Evolutionary conservation across 2,888 invertebrate genomes (phyloP), one percentile per base, ranked within the genome.

Genomic region (Sminthurinus aureus): DNA sequence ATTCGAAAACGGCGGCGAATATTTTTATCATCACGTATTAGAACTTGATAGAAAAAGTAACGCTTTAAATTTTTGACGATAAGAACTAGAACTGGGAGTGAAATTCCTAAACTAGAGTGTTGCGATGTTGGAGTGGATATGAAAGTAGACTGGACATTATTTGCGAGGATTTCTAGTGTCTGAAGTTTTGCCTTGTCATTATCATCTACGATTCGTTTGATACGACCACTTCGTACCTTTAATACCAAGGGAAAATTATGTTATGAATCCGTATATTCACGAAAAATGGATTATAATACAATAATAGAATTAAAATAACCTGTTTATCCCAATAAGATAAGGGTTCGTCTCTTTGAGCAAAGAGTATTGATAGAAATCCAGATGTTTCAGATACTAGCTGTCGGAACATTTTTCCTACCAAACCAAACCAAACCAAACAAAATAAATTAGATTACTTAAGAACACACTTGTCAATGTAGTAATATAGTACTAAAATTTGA

Each of bases 41-140:
- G 87, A n/a, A 87, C 84, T 51, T 88, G 87, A 77, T 86, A 87
- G 13, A 82, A 84, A 74, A 88, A 88, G 69, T 85, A 86, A 0
- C 86, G 79, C 58, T 85, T 80, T 58, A 85, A 83, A 67, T 86
- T 87, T 77, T 86, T 87, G 75, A 86, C 79, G 6, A 84, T 84
- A n/a, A 88, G 69, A 18, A 88, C 85, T 66, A 88, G 51, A 78
- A 86, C 85, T 0, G 87, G 87, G 0, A 87, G 84, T 9, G 84
- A 84, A 15, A 87, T 85, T 20, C 87, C 86, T 13, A 79, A 24
- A 22, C 79, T 69, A 4, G 38, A n/a, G 22, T 20, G 20, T 2
- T 86, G 74, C 6, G 84, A 83, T 12, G 81, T 15, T 2, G 81
- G 81, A n/a, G 73, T 75, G 0, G 81, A 24, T 22, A 81, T 75